phyloP scores from a whole-genome alignment of 2,888 invertebrate genomes.

The Elgonia sp. region DNA sequence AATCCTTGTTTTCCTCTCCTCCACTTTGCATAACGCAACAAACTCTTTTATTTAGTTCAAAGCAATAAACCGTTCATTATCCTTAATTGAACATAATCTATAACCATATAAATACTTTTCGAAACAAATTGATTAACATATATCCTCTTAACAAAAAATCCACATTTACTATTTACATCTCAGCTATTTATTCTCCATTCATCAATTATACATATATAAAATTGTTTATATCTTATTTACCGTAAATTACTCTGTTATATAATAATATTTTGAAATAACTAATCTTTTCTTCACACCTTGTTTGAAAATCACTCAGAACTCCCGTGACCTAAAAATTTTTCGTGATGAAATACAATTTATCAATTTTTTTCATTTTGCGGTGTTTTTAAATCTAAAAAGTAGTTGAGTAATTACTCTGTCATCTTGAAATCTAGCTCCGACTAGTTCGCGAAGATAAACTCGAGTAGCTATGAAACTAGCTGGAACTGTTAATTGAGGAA shows the following conservation, averaged over 20 bases:
- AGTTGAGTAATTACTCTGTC: conserved; percentile 59
- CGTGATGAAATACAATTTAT: conserved; percentile 35
- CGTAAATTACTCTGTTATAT: background rate
- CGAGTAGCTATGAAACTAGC: conserved; percentile 26
- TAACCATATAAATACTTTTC: conserved; percentile 18
- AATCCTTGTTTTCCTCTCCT: background rate
- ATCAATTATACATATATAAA: conserved; percentile 1
- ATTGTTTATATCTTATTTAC: conserved; percentile 18
- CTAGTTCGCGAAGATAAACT: conserved; percentile 66
- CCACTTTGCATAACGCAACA: conserved; percentile 50
- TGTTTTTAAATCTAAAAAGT: conserved; percentile 20
- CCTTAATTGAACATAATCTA: conserved; percentile 43
- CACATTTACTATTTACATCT: background rate
- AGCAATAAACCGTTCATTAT: conserved; percentile 19
- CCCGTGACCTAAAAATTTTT: conserved; percentile 16
- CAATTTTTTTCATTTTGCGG: conserved; percentile 39
- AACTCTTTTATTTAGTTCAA: conserved; percentile 43
- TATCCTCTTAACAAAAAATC: no score
- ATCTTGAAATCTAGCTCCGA: conserved; percentile 58
- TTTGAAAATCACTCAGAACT: background rate
- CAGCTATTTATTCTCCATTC: background rate
- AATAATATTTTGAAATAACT: conserved; percentile 12
- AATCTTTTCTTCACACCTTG: no score
- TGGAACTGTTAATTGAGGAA: conserved; percentile 48
- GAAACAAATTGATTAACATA: conserved; percentile 14